These are phyloP conservation scores for Clistopyga incitator DNA, from an alignment of 2,888 invertebrate species.

Conservation along the genomic window DNA sequence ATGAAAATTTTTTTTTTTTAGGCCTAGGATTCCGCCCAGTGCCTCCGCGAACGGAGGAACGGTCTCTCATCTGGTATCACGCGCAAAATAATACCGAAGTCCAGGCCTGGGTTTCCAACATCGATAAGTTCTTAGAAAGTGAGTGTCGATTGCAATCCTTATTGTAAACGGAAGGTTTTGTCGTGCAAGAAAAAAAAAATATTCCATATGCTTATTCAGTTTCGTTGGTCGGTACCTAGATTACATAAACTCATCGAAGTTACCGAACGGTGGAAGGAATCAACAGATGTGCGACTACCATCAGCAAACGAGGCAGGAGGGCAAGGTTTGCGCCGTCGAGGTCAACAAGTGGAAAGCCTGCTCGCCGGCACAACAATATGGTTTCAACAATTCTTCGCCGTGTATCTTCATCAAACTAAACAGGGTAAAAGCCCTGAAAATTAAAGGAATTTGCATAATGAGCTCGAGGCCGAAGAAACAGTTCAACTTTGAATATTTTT, in stretches of 20 bases:
- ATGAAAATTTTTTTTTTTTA: slow-evolving; percentile 76
- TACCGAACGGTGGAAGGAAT: slow-evolving; percentile 84
- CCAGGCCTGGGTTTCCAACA: slow-evolving; percentile 85
- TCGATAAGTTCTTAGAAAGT: slow-evolving; percentile 87
- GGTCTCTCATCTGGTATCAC: slow-evolving; percentile 87
- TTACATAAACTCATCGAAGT: slow-evolving; percentile 83
- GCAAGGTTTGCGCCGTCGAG: slow-evolving; percentile 86
- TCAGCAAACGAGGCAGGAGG: slow-evolving; percentile 81
- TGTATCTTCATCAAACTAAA: slow-evolving; percentile 95
- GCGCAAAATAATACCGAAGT: slow-evolving; percentile 85
- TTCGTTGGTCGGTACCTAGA: slow-evolving; percentile 70
- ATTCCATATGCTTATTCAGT: slow-evolving; percentile 20
- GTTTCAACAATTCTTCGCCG: slow-evolving; percentile 90
- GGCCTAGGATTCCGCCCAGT: slow-evolving; percentile 89
- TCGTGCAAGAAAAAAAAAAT: slow-evolving; percentile 19
- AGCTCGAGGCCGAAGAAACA: neutral
- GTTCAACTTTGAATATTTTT: neutral
- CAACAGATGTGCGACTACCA: slow-evolving; percentile 86
- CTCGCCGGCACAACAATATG: slow-evolving; percentile 86
- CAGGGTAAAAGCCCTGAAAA: slow-evolving; percentile 86
- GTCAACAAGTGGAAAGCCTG: slow-evolving; percentile 85
- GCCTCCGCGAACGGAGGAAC: slow-evolving; percentile 85
- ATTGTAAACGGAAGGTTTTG: slow-evolving; percentile 9
- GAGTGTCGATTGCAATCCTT: slow-evolving; percentile 75
- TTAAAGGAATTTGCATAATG: slow-evolving; percentile 66